Conservation (phyloP, 92 coral and sea anemone genomes). For the Parazoanthus atlanticus region DNA sequence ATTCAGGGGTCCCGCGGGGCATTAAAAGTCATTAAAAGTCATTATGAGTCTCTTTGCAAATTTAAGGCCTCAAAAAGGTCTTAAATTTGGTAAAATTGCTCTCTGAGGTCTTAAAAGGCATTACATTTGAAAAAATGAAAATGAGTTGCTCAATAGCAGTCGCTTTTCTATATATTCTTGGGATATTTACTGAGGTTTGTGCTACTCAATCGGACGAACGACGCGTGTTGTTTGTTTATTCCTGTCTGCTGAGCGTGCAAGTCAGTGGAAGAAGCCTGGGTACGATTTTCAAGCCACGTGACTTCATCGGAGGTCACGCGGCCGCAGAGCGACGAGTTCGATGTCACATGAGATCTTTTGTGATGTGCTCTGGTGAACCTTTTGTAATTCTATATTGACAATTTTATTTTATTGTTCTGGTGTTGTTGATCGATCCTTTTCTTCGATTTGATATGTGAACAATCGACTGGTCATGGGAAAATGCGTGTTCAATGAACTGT, state of each 20-base stretch:
- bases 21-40: too few relatives aligned
- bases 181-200: conserved; percentile 19
- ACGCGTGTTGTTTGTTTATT: conserved; percentile 17
- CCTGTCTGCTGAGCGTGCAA: conserved; percentile 6
- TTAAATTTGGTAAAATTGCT: conserved; percentile 29
- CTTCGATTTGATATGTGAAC: conserved; percentile 29
- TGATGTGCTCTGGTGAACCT: conserved; percentile 14
- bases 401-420: conserved; percentile 20
- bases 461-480: conserved; percentile 22
- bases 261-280: conserved; percentile 14
- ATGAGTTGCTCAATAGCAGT: conserved; percentile 7
- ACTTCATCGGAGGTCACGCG: conserved; percentile 19
- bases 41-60: too few relatives aligned
- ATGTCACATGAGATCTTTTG: conserved; percentile 6
- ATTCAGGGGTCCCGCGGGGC: too few relatives aligned
- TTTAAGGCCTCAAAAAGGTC: too few relatives aligned
- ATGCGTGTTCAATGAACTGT: background rate
- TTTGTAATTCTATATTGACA: background rate
- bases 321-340: conserved; percentile 28
- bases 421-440: conserved; percentile 3
- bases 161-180: background rate
- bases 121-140: conserved; percentile 24
- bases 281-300: conserved; percentile 30
- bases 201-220: conserved; percentile 1
- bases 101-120: background rate